These are phyloP conservation scores for Scaptomyza parva DNA, from an alignment of 2,888 invertebrate species.

Conservation along the genomic window DNA sequence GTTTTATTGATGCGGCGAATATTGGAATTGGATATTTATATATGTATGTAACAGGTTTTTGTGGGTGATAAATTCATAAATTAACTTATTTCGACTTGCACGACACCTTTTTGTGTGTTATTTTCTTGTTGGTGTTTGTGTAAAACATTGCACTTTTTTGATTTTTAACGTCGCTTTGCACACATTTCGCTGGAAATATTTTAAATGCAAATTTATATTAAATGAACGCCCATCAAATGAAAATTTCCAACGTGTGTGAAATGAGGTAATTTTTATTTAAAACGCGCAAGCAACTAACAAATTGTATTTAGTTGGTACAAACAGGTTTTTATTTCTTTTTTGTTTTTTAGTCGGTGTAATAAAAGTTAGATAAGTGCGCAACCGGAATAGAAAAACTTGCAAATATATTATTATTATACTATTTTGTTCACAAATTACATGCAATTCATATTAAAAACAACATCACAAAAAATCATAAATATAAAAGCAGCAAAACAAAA, in stretches of 20 bases:
- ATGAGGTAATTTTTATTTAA: slow-evolving; percentile 73
- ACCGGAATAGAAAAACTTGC: slow-evolving; percentile 28
- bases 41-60: slow-evolving; percentile 41
- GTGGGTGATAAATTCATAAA: slow-evolving; percentile 35
- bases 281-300: slow-evolving; percentile 39
- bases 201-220: slow-evolving; percentile 7
- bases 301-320: slow-evolving; percentile 43
- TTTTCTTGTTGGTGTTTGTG: slow-evolving; percentile 27
- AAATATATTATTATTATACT: neutral
- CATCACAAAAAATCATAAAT: slow-evolving; percentile 44
- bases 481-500: slow-evolving; percentile 47
- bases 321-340: slow-evolving; percentile 43
- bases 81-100: slow-evolving; percentile 40
- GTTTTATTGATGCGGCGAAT: slow-evolving; percentile 19
- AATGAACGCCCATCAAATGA: slow-evolving; percentile 25
- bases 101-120: slow-evolving; percentile 38
- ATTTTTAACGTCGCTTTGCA: slow-evolving; percentile 9
- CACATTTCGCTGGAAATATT: slow-evolving; percentile 20
- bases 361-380: slow-evolving; percentile 19
- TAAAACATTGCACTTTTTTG: slow-evolving; percentile 39
- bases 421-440: slow-evolving; percentile 20
- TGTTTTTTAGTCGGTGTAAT: slow-evolving; percentile 17
- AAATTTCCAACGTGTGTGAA: slow-evolving; percentile 60
- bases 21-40: slow-evolving; percentile 17
- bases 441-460: slow-evolving; percentile 35